Evolutionary conservation across 2,888 invertebrate genomes (phyloP).

Genomic region (Xanthorhoe spadicearia): DNA sequence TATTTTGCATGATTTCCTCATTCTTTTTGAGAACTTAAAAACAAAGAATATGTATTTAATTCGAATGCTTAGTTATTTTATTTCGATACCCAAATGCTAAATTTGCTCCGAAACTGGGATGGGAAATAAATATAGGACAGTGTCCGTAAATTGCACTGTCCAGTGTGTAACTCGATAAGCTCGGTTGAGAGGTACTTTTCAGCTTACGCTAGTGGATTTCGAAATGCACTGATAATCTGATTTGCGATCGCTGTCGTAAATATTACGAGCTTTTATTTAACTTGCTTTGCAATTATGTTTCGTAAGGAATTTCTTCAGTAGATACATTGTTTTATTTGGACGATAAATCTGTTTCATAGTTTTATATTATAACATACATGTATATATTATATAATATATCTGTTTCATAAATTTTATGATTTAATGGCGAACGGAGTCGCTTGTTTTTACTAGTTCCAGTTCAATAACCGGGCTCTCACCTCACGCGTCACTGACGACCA

Average conservation of each 20-base stretch:
- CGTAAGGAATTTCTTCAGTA: not conserved
- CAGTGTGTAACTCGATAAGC: slow-evolving; percentile 37
- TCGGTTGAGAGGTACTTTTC: slow-evolving; percentile 34
- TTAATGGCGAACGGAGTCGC: not conserved
- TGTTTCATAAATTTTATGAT: not conserved
- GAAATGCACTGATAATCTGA: slow-evolving; percentile 32
- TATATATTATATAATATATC: not conserved
- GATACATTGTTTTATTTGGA: not conserved
- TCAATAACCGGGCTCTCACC: slow-evolving; percentile 24
- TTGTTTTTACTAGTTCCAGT: not conserved
- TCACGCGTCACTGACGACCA: slow-evolving; percentile 44
- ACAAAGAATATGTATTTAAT: too few relatives aligned
- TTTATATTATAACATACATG: too few relatives aligned
- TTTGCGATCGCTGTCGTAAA: slow-evolving; percentile 25
- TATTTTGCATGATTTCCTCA: too few relatives aligned
- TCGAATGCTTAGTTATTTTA: not conserved
- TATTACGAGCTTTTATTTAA: slow-evolving; percentile 14
- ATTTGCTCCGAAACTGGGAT: slow-evolving; percentile 17
- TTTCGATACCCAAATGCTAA: slow-evolving; percentile 2
- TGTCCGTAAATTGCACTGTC: slow-evolving; percentile 35
- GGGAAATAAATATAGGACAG: slow-evolving; percentile 29
- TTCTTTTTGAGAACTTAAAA: too few relatives aligned
- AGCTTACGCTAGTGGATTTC: slow-evolving; percentile 33
- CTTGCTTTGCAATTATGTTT: not conserved
- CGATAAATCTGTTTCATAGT: not conserved